Conservation (phyloP, 2,888 invertebrate species). For the Urechis unicinctus region DNA sequence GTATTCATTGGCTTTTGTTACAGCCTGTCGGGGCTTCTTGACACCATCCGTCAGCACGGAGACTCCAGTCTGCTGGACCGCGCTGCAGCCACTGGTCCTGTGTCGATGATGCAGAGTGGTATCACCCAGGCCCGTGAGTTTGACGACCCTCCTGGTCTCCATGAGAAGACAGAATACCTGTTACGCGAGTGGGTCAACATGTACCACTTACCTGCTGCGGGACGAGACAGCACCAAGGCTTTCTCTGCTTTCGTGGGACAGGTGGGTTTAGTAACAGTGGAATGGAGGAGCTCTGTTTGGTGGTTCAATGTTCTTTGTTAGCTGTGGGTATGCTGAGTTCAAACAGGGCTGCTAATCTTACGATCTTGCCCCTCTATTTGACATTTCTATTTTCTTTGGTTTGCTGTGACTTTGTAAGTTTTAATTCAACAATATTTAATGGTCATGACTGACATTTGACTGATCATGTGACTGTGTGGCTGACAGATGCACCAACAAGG, state of each 20-base stretch:
- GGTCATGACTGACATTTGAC: too few species aligned
- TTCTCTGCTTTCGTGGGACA: conserved; percentile 88
- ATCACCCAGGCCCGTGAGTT: conserved; percentile 80
- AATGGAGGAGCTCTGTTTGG: not conserved
- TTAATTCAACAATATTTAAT: not conserved
- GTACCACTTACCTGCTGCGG: conserved; percentile 64
- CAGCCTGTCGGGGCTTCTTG: conserved; percentile 69
- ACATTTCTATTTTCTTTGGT: not conserved
- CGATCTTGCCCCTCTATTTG: too few species aligned
- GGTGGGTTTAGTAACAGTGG: too few species aligned
- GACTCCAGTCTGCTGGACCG: conserved; percentile 72
- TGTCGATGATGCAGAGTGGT: conserved; percentile 82
- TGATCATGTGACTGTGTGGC: too few species aligned
- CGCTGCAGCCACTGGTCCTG: conserved; percentile 59
- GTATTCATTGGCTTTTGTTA: conserved; percentile 5
- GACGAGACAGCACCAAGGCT: conserved; percentile 61
- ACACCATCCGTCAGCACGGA: conserved; percentile 67
- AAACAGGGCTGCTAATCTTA: too few species aligned
- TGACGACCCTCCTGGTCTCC: conserved; percentile 86
- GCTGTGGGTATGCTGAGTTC: too few species aligned
- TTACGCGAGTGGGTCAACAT: conserved; percentile 93
- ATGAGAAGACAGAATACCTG: conserved; percentile 89
- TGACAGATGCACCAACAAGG: conserved; percentile 89
- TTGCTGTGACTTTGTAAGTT: not conserved
- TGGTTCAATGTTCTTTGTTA: not conserved